phyloP scores from a whole-genome alignment of 1,140 invertebrate species.

The Marisa cornuarietis region DNA sequence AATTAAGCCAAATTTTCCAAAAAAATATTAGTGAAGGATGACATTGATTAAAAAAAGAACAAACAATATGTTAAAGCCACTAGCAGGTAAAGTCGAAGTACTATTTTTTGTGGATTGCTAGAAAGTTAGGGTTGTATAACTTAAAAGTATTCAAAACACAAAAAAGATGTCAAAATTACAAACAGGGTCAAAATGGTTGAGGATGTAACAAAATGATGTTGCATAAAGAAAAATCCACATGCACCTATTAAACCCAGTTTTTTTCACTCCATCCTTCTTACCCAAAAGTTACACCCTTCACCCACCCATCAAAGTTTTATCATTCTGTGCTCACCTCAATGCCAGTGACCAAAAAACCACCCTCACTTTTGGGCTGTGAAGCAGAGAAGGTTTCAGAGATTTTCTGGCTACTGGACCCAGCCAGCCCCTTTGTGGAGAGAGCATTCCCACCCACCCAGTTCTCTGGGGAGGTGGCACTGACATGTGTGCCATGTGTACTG shows the following conservation, averaged over 20 bases:
- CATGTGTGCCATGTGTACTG: constrained; percentile 70
- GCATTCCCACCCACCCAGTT: background rate
- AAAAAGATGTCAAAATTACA: too few species aligned
- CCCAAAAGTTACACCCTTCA: background rate
- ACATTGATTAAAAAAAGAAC: background rate
- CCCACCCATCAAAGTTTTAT: background rate
- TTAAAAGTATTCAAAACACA: too few species aligned
- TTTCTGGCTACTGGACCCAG: background rate
- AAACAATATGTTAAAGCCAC: background rate
- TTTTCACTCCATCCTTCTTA: background rate
- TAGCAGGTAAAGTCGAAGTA: too few species aligned
- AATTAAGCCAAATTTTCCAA: background rate
- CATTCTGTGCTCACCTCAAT: constrained; percentile 47
- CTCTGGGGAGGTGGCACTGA: constrained; percentile 1
- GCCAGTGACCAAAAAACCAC: constrained; percentile 36
- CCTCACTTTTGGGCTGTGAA: constrained; percentile 22
- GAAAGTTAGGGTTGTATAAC: too few species aligned
- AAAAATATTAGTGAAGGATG: background rate
- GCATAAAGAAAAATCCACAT: background rate
- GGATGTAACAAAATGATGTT: background rate
- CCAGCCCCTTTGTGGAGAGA: background rate
- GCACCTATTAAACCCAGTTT: background rate
- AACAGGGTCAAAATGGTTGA: too few species aligned
- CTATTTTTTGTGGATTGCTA: too few species aligned
- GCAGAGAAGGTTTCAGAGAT: background rate